Base-by-base conservation (phyloP, 2,888 invertebrate genomes). In the Eulithis prunata region DNA sequence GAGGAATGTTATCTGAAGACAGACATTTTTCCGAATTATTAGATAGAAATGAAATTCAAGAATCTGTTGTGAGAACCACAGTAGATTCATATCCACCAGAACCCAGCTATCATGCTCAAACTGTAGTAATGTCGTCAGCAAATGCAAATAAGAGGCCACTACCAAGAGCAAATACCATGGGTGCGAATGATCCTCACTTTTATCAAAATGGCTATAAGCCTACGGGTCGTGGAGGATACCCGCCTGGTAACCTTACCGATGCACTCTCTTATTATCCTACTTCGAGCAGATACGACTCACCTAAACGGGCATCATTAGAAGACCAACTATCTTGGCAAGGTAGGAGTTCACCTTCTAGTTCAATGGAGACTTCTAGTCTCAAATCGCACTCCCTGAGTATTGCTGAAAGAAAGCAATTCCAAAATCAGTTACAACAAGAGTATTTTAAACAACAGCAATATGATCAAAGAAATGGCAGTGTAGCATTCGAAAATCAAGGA, bases 261-360 rank as follows among this genome's bases (percentile, higher is more conserved):
- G 96, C 97, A 12, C 88, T 97, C 7, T 96, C 96, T 0, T 97
- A 97, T 76, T 97, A 97, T 84, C 97, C 97, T 1, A 96, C 96
- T 1, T 96, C 95, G 45, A 94, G 93, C 58, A 87, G 95, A 71
- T 95, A 95, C 74, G 95, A 95, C 57, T 89, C 92, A 43, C 89
- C 92, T 43, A 93, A 94, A 72, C 91, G 93, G 81, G 83, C 94
- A 57, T 94, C 94, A 54, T 91, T 94, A 55, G 94, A 95, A 79
- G 95, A 95, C 76, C 94, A 94, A 70, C 85, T 92, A 38, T 93
- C 94, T 13, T 95, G 95, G 95, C 87, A 94, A 76, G 94, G 94
- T 8, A 93, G 91, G 85, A 94, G 93, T 81, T 94, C 93, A 67
- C 95, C 95, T 2, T 95, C 95, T 0, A 95, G 95, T 73, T 95